A percentile compares a stretch with the other conserved stretches of the same genome.
Conservation (phyloP, 2,797 vertebrate genomes). For the Echeneis naucrates region DNA sequence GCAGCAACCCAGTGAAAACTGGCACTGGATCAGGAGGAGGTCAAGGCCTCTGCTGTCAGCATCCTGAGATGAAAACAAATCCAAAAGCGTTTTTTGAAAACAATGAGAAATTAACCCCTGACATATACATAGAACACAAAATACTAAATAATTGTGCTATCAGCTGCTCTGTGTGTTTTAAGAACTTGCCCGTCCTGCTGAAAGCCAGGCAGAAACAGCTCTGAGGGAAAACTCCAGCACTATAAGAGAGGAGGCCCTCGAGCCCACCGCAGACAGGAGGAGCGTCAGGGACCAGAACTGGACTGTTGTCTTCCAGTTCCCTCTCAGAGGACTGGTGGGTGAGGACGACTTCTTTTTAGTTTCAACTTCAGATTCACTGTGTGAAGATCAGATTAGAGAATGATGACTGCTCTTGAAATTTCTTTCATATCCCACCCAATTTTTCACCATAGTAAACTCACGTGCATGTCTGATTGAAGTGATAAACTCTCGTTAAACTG, state of each 20-base stretch:
- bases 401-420: neutral
- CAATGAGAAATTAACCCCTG: neutral
- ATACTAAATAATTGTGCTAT: neutral
- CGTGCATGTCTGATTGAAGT: slow-evolving; percentile 86
- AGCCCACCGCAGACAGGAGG: slow-evolving; percentile 83
- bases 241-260: slow-evolving; percentile 87
- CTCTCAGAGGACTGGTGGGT: neutral
- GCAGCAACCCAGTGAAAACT: slow-evolving; percentile 91
- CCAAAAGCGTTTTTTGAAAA: neutral
- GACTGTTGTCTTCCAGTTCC: slow-evolving; percentile 57
- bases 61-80: slow-evolving; percentile 51
- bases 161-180: neutral
- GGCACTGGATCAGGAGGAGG: slow-evolving; percentile 86
- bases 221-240: slow-evolving; percentile 92
- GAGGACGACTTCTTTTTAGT: slow-evolving; percentile 29
- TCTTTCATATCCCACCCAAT: neutral
- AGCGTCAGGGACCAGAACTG: slow-evolving; percentile 79
- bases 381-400: slow-evolving; percentile 4
- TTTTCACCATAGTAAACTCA: slow-evolving; percentile 73
- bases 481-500: slow-evolving; percentile 86
- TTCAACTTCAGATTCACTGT: slow-evolving; percentile 54
- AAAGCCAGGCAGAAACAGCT: slow-evolving; percentile 78
- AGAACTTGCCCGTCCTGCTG: slow-evolving; percentile 80
- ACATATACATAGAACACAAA: neutral
- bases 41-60: slow-evolving; percentile 42